Conservation (phyloP, 2,113 vertebrate species). For the Thunnus maccoyii region DNA sequence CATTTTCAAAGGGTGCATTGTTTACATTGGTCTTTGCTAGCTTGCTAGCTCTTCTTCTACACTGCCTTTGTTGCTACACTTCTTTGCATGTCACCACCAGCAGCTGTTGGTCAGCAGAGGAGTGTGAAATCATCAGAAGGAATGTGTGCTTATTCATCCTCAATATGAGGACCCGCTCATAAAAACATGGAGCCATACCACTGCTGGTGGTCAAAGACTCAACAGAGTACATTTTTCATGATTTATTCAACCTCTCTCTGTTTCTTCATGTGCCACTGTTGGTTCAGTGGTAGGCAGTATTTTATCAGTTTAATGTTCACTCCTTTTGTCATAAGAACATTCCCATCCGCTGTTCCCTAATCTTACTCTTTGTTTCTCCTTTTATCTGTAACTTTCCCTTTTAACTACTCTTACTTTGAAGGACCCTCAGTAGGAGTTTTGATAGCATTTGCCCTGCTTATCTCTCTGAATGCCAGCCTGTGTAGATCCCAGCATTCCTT, state of each 20-base stretch:
- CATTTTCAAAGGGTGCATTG: too few relatives aligned
- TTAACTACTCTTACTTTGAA: slow-evolving; percentile 66
- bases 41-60: neutral
- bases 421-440: slow-evolving; percentile 40
- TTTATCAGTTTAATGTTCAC: neutral
- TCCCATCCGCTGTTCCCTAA: neutral
- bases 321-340: neutral
- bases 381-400: slow-evolving; percentile 48
- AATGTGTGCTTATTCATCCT: neutral
- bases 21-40: too few relatives aligned
- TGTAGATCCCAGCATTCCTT: slow-evolving; percentile 27
- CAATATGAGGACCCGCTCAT: neutral
- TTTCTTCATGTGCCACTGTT: neutral
- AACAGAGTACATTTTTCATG: neutral
- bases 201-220: neutral
- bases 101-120: neutral
- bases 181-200: too few relatives aligned
- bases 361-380: slow-evolving; percentile 18
- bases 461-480: slow-evolving; percentile 57
- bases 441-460: slow-evolving; percentile 50
- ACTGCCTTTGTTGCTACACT: neutral
- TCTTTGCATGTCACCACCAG: neutral
- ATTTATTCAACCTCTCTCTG: neutral
- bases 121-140: neutral
- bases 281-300: neutral